A percentile compares a stretch with the other conserved stretches of the same genome.
Evolutionary conservation across 2,113 vertebrate genomes (phyloP).

Genomic region (Panthera leo): DNA sequence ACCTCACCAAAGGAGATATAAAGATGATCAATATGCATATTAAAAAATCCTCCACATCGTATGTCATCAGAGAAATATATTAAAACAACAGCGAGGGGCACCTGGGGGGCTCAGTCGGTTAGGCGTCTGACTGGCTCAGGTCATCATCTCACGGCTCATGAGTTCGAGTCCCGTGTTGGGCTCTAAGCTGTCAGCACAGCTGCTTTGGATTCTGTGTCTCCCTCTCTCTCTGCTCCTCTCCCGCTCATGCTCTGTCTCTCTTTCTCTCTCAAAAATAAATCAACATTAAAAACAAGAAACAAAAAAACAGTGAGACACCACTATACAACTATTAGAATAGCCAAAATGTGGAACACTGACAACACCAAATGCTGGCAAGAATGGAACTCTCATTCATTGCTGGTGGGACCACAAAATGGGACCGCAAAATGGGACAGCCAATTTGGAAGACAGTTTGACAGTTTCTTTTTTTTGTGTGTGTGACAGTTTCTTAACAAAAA

Average conservation of each 20-base stretch:
- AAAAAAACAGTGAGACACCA: background rate
- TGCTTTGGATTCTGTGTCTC: too few species aligned
- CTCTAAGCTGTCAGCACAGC: too few species aligned
- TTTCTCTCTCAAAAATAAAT: too few species aligned
- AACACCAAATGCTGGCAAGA: background rate
- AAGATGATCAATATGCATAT: background rate
- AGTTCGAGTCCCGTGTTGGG: too few species aligned
- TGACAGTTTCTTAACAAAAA: background rate
- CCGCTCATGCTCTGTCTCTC: too few species aligned
- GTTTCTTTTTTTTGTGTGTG: background rate
- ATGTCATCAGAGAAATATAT: background rate
- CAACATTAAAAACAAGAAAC: background rate
- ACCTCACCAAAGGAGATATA: background rate
- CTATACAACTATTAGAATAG: background rate
- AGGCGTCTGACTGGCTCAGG: too few species aligned
- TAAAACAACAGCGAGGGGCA: background rate
- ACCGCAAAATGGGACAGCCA: background rate
- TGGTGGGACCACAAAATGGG: background rate
- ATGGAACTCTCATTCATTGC: background rate
- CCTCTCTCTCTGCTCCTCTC: too few species aligned
- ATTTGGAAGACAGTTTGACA: background rate
- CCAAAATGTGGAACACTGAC: background rate
- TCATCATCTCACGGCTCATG: too few species aligned
- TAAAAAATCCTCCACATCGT: background rate
- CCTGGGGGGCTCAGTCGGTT: too few species aligned